Evolutionary conservation across 2,797 vertebrate species (phyloP).

Genomic region (Morus bassanus): DNA sequence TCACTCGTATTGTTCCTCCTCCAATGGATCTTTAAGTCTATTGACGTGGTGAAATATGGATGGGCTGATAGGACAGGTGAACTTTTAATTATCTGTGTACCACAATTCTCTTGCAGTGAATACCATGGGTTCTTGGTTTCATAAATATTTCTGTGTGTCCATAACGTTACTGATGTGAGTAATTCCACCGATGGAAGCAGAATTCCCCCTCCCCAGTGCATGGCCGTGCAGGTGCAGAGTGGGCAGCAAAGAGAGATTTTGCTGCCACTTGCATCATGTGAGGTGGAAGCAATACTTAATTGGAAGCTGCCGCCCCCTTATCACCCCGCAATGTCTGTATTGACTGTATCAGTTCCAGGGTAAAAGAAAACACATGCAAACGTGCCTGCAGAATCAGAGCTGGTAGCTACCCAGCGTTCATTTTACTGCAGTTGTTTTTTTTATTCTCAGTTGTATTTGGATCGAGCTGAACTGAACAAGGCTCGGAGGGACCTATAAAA

Average conservation of each 20-base stretch:
- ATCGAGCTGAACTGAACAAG: background rate
- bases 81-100: background rate
- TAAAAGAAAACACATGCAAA: background rate
- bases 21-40: background rate
- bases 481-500: background rate
- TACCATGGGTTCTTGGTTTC: background rate
- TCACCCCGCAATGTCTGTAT: background rate
- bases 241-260: background rate
- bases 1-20: background rate
- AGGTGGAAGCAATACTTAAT: background rate
- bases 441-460: background rate
- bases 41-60: background rate
- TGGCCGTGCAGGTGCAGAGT: background rate
- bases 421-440: background rate
- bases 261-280: background rate
- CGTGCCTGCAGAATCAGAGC: background rate
- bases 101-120: background rate
- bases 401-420: background rate
- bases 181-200: background rate
- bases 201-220: background rate
- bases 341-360: background rate
- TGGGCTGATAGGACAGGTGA: background rate
- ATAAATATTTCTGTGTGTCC: background rate
- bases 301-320: background rate
- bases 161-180: background rate